A percentile compares a stretch with the other conserved stretches of the same genome.
These are phyloP conservation scores for Metallyticus violacea DNA, from an alignment of 2,888 invertebrate species.

Conservation along the genomic window DNA sequence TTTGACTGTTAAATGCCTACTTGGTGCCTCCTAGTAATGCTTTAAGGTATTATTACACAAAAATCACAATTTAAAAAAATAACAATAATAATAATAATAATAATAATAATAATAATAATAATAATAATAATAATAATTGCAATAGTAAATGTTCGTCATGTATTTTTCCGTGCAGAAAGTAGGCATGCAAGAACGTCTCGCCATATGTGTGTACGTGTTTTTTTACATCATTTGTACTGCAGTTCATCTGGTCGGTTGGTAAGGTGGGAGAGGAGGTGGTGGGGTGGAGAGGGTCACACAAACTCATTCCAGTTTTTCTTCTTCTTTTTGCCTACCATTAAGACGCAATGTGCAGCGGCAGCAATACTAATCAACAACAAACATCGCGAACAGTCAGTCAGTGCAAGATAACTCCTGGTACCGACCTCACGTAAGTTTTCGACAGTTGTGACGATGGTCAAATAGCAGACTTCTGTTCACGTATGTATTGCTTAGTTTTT, in stretches of 20 bases:
- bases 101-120: too few species aligned
- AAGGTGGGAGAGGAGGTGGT: not conserved
- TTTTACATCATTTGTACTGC: not conserved
- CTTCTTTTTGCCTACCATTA: conserved; percentile 2
- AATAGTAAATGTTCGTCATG: too few species aligned
- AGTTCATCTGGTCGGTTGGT: not conserved
- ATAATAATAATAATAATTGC: too few species aligned
- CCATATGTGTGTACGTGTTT: not conserved
- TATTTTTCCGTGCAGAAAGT: not conserved
- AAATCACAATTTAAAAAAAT: too few species aligned
- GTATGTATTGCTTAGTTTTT: too few species aligned
- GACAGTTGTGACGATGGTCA: too few species aligned
- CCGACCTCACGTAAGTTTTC: too few species aligned
- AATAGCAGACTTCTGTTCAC: too few species aligned
- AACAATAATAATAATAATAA: too few species aligned
- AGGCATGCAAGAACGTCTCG: not conserved
- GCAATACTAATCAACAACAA: not conserved
- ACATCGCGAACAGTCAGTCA: not conserved
- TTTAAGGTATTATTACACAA: too few species aligned
- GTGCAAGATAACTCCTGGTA: not conserved
- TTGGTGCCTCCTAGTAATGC: too few species aligned
- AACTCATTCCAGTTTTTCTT: not conserved
- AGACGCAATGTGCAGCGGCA: not conserved
- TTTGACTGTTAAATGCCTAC: too few species aligned
- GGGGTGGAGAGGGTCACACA: not conserved